Conservation (phyloP, 2,797 vertebrate species). For the Mormyrus hasselquistii region DNA sequence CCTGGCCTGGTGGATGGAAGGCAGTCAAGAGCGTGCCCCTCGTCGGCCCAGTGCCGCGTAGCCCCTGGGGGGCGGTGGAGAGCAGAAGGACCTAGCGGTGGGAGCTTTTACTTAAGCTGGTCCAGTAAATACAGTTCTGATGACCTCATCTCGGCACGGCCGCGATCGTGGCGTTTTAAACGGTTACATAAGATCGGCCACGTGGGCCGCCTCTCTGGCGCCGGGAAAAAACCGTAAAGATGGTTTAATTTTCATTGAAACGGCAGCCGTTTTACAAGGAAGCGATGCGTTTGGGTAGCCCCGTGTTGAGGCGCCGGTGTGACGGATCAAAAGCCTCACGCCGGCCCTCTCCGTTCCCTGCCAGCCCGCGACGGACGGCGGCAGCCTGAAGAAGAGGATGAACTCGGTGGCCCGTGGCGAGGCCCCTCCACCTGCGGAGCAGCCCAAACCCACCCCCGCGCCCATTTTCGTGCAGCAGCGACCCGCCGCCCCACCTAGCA, state of each 20-base stretch:
- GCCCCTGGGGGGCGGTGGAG: not conserved
- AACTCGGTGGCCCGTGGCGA: conserved; percentile 70
- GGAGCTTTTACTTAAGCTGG: not conserved
- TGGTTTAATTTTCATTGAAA: not conserved
- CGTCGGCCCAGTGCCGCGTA: not conserved
- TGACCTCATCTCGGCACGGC: conserved; percentile 33
- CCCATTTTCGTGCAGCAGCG: conserved; percentile 58
- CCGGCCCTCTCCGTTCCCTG: not conserved
- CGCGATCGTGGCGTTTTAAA: conserved; percentile 12
- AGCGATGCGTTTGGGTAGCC: not conserved
- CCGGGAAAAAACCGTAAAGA: not conserved
- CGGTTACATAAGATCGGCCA: not conserved
- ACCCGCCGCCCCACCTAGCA: conserved; percentile 54
- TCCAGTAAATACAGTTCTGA: conserved; percentile 29
- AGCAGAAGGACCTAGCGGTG: not conserved
- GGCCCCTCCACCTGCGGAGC: conserved; percentile 58
- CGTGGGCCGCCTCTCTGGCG: not conserved
- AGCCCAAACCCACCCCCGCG: conserved; percentile 57
- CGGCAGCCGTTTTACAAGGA: not conserved
- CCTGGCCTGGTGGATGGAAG: conserved; percentile 22
- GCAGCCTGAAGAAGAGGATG: conserved; percentile 82
- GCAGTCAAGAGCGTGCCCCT: conserved; percentile 11
- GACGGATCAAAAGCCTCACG: not conserved
- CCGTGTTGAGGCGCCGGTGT: not conserved
- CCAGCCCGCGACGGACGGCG: conserved; percentile 66